Evolutionary conservation across 1,140 invertebrate species (phyloP).

Genomic region (Trachymyrmex septentrionalis): DNA sequence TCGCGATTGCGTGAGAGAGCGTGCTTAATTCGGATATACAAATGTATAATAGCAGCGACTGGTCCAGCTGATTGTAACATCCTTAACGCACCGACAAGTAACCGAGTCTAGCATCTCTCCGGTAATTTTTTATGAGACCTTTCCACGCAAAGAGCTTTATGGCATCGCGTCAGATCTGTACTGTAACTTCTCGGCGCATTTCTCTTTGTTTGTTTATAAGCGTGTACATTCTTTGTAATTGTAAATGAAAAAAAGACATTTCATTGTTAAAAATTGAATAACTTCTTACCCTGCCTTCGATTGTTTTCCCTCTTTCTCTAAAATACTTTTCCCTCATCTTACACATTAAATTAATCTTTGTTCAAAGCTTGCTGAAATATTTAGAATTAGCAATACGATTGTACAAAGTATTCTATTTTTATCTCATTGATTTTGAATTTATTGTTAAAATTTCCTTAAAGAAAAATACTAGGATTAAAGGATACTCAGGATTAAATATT

Average conservation of each 20-base stretch:
- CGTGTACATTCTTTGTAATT: constrained; percentile 80
- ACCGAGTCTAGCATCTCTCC: constrained; percentile 49
- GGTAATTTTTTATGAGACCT: constrained; percentile 70
- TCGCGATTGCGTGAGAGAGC: constrained; percentile 12
- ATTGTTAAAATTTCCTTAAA: too few species aligned
- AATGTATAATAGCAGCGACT: background rate
- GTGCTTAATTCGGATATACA: constrained; percentile 22
- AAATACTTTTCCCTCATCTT: background rate
- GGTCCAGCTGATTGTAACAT: constrained; percentile 44
- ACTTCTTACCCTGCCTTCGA: constrained; percentile 8
- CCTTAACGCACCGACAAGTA: constrained; percentile 22
- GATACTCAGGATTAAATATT: too few species aligned
- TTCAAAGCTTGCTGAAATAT: background rate
- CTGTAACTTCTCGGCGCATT: constrained; percentile 71
- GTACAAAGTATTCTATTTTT: background rate
- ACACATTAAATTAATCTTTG: background rate
- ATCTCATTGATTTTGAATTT: background rate
- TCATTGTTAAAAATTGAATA: constrained; percentile 72
- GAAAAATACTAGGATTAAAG: too few species aligned
- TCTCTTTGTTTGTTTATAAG: constrained; percentile 77
- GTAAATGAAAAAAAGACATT: constrained; percentile 77
- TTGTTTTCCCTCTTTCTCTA: background rate
- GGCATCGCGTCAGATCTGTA: constrained; percentile 66
- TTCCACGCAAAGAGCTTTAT: constrained; percentile 68
- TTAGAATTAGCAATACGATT: background rate